Evolutionary conservation across 2,888 invertebrate species (phyloP).

Genomic region (Ashinkailepas kermadecensis): DNA sequence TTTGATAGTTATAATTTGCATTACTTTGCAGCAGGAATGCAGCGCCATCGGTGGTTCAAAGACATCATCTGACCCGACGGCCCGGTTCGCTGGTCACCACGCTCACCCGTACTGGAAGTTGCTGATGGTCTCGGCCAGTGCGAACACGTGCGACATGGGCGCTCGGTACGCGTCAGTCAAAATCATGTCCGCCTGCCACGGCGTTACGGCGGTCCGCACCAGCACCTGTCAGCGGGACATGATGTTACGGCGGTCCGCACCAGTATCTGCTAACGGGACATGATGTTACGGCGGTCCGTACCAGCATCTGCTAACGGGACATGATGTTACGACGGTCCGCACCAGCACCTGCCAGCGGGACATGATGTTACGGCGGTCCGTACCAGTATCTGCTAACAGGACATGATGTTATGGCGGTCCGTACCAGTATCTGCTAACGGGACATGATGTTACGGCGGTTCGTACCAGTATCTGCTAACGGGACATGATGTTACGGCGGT

Average conservation of each 20-base stretch:
- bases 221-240: conserved; percentile 39
- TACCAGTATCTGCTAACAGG: neutral
- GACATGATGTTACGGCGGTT: too few species aligned
- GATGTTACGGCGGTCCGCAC: neutral
- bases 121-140: conserved; percentile 46
- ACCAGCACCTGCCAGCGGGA: neutral
- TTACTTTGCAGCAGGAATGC: neutral
- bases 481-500: too few species aligned
- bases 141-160: conserved; percentile 81
- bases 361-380: neutral
- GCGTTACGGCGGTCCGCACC: conserved; percentile 62
- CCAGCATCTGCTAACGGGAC: neutral
- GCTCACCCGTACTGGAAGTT: conserved; percentile 31
- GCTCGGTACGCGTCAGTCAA: conserved; percentile 86
- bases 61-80: neutral
- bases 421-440: neutral
- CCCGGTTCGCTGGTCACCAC: too few species aligned
- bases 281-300: too few species aligned
- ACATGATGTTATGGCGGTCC: neutral
- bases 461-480: too few species aligned
- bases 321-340: neutral
- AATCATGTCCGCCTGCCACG: conserved; percentile 73
- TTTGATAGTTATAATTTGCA: too few species aligned
- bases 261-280: too few species aligned
- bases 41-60: neutral